Conservation (phyloP, 2,888 invertebrate species). For the Cheilosia grossa region DNA sequence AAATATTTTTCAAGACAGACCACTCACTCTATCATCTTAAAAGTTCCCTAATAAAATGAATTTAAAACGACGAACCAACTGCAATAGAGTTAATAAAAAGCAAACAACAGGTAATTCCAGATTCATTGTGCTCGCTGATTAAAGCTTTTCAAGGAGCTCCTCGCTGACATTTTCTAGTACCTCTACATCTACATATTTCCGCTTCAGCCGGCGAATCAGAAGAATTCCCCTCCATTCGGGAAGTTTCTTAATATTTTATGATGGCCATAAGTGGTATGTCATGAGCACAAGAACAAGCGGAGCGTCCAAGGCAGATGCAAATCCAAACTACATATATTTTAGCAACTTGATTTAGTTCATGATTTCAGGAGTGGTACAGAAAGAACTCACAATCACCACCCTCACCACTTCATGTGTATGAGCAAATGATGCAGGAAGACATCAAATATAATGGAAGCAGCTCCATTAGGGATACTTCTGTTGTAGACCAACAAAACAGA, state of each 20-base stretch:
- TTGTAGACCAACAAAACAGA: conserved; percentile 23
- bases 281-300: background rate
- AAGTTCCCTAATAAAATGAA: too few species aligned
- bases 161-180: conserved; percentile 1
- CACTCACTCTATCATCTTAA: too few species aligned
- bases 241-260: conserved; percentile 23
- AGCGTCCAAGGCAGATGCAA: conserved; percentile 13
- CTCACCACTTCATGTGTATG: background rate
- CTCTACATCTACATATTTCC: background rate
- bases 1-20: too few species aligned
- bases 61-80: background rate
- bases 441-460: conserved; percentile 46
- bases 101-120: conserved; percentile 17
- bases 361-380: conserved; percentile 9
- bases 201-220: background rate
- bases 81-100: conserved; percentile 25
- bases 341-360: conserved; percentile 43
- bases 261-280: background rate
- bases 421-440: conserved; percentile 7
- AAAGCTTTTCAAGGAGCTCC: conserved; percentile 11
- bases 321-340: conserved; percentile 11
- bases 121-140: conserved; percentile 12
- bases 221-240: background rate
- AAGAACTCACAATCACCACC: background rate
- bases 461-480: conserved; percentile 50